These are phyloP conservation scores for Lasioglossum vierecki DNA, from an alignment of 2,888 invertebrate genomes.

Conservation along the genomic window DNA sequence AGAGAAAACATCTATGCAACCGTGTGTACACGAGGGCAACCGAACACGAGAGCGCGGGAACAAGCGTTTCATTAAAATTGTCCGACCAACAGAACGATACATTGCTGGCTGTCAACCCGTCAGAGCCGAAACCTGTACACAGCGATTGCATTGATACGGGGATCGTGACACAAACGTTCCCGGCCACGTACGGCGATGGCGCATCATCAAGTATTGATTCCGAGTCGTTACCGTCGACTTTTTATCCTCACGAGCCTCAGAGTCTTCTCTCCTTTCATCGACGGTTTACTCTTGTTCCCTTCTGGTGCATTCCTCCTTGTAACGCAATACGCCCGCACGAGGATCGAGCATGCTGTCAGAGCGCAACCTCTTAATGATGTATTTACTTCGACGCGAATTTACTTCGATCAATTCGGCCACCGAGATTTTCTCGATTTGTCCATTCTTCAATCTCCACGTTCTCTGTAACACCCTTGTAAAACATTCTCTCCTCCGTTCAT, in stretches of 20 bases:
- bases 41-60: neutral
- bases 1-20: neutral
- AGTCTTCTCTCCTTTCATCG: conserved; percentile 54
- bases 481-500: neutral
- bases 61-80: conserved; percentile 40
- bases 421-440: neutral
- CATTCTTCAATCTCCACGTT: too few species aligned
- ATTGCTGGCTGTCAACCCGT: conserved; percentile 50
- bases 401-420: neutral
- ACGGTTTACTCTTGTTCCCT: conserved; percentile 55
- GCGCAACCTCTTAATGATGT: conserved; percentile 42
- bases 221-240: conserved; percentile 56
- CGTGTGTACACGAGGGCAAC: neutral
- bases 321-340: conserved; percentile 51
- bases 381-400: neutral
- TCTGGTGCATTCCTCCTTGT: conserved; percentile 55
- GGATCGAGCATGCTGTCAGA: conserved; percentile 48
- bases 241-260: conserved; percentile 49
- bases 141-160: conserved; percentile 53
- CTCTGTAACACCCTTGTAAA: neutral
- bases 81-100: conserved; percentile 24
- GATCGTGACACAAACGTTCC: conserved; percentile 32
- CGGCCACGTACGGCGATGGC: conserved; percentile 3
- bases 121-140: conserved; percentile 39
- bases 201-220: conserved; percentile 61